Percentiles rank a stretch among this genome's conserved stretches.
These are phyloP conservation scores for Trachelus troglodyta DNA, from an alignment of 2,888 invertebrate genomes.

Conservation along the genomic window DNA sequence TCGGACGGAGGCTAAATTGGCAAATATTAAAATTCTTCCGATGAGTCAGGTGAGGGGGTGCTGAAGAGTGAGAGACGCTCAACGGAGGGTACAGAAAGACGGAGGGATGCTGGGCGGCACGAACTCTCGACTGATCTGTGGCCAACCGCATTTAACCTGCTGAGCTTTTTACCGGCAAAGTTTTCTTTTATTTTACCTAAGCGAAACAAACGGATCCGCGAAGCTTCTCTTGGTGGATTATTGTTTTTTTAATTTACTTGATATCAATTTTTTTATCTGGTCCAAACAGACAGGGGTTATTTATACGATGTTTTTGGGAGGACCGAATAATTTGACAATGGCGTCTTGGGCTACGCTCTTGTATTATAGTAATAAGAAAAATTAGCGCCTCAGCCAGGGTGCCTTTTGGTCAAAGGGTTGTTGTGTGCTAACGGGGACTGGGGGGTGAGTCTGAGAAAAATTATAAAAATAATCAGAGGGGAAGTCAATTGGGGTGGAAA, in stretches of 20 bases:
- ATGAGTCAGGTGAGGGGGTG: constrained; percentile 35
- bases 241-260: neutral
- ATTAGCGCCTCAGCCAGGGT: constrained; percentile 50
- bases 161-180: constrained; percentile 16
- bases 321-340: neutral
- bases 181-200: neutral
- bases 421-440: constrained; percentile 26
- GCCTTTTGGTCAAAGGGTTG: constrained; percentile 44
- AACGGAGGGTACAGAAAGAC: neutral
- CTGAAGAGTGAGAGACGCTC: constrained; percentile 27
- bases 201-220: neutral
- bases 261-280: neutral
- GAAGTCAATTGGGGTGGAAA: constrained; percentile 61
- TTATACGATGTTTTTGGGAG: neutral
- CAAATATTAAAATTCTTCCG: constrained; percentile 61
- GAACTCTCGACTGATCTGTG: constrained; percentile 39
- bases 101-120: neutral
- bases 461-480: constrained; percentile 60
- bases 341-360: neutral
- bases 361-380: constrained; percentile 47
- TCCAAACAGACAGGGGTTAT: neutral
- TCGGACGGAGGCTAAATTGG: constrained; percentile 51
- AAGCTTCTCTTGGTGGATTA: neutral
- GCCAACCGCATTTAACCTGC: constrained; percentile 21
- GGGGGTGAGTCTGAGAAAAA: constrained; percentile 43